phyloP scores from a whole-genome alignment of 2,888 invertebrate genomes.

The Cotesia congregata region DNA sequence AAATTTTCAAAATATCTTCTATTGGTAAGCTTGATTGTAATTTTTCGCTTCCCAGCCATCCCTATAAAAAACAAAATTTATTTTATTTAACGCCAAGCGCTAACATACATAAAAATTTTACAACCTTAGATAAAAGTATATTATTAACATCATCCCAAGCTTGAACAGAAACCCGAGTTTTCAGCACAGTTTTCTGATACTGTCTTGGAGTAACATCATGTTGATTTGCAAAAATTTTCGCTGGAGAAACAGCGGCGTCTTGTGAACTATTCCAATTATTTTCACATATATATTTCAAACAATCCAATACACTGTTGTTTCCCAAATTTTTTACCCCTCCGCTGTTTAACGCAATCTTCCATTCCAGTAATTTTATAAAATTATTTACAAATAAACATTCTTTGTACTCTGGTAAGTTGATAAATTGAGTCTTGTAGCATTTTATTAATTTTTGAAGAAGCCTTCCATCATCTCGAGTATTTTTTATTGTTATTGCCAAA shows the following conservation, averaged over 20 bases:
- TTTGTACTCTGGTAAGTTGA: constrained; percentile 60
- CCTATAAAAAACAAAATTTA: constrained; percentile 56
- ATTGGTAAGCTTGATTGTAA: constrained; percentile 69
- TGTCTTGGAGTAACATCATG: constrained; percentile 74
- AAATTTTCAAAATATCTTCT: constrained; percentile 70
- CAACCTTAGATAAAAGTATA: constrained; percentile 76
- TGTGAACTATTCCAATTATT: constrained; percentile 74
- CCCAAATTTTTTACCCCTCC: constrained; percentile 62
- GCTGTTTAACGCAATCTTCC: constrained; percentile 73
- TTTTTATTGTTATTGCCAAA: constrained; percentile 63
- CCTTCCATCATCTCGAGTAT: constrained; percentile 60
- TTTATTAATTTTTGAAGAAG: constrained; percentile 62
- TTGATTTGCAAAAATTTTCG: constrained; percentile 71
- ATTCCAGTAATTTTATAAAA: constrained; percentile 70
- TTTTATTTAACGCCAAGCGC: too few relatives aligned
- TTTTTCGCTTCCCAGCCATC: constrained; percentile 71
- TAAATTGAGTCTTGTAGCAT: constrained; percentile 65
- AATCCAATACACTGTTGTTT: constrained; percentile 71
- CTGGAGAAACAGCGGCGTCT: constrained; percentile 73
- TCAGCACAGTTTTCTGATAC: constrained; percentile 80
- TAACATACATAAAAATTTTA: too few relatives aligned
- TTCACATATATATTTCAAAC: constrained; percentile 72
- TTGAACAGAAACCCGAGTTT: constrained; percentile 74
- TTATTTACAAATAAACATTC: constrained; percentile 65
- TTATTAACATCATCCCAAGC: constrained; percentile 78